These are phyloP conservation scores for Cydia strobilella DNA, from an alignment of 1,140 invertebrate species.

Conservation along the genomic window DNA sequence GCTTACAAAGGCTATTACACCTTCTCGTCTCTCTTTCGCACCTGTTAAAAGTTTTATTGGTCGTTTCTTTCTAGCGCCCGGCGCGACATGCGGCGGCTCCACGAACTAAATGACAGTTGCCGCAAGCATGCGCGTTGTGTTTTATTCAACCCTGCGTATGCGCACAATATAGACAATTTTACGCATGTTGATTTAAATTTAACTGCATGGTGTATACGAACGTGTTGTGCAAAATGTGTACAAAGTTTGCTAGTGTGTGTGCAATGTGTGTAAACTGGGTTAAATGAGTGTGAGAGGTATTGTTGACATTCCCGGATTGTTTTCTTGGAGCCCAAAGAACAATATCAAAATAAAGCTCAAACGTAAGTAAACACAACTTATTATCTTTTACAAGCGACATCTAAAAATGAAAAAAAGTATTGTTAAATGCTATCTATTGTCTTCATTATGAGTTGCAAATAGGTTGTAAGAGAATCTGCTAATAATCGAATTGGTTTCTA, in stretches of 20 bases:
- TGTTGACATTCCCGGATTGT: constrained; percentile 72
- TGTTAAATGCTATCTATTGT: not conserved
- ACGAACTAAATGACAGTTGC: constrained; percentile 63
- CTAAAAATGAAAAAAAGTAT: too few relatives aligned
- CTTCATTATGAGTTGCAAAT: not conserved
- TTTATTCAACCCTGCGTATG: constrained; percentile 44
- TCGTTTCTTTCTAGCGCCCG: constrained; percentile 46
- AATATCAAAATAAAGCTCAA: constrained; percentile 77
- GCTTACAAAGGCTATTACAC: constrained; percentile 65
- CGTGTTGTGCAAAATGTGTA: constrained; percentile 38
- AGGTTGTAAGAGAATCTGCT: not conserved
- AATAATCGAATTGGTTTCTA: not conserved
- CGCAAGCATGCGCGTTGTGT: constrained; percentile 61
- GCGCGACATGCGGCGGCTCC: constrained; percentile 53
- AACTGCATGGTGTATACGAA: constrained; percentile 36
- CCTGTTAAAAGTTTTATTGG: constrained; percentile 35
- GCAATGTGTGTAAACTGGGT: constrained; percentile 59
- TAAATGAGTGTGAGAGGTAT: constrained; percentile 74
- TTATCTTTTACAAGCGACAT: not conserved
- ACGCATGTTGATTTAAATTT: constrained; percentile 24
- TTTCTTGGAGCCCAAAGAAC: constrained; percentile 73
- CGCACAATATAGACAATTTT: constrained; percentile 26
- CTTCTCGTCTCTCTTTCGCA: constrained; percentile 46
- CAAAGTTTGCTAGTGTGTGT: constrained; percentile 42
- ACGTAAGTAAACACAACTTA: constrained; percentile 60